Evolutionary conservation across 1,140 invertebrate genomes (phyloP).

Genomic region (Colletes gigas): DNA sequence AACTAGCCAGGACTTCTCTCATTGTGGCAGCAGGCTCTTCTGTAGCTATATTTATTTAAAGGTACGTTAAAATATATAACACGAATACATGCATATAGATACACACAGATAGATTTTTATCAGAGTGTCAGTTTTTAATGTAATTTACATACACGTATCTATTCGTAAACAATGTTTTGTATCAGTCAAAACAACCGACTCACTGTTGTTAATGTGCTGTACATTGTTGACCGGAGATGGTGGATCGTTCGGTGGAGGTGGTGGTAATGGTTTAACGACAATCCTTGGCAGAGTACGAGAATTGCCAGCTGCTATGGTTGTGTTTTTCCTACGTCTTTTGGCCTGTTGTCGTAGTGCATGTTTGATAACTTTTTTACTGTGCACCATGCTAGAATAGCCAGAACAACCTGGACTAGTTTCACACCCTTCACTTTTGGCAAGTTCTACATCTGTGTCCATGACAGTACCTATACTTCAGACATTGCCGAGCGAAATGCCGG

Average conservation of each 20-base stretch:
- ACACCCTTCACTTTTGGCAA: constrained; percentile 71
- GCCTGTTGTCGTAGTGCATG: constrained; percentile 89
- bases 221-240: constrained; percentile 70
- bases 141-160: background rate
- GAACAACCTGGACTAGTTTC: constrained; percentile 74
- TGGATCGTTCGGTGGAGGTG: constrained; percentile 79
- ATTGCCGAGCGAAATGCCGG: constrained; percentile 43
- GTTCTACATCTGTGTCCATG: constrained; percentile 65
- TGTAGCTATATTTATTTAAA: constrained; percentile 58
- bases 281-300: constrained; percentile 85
- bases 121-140: constrained; percentile 15
- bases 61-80: background rate
- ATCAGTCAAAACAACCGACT: background rate
- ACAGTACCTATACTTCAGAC: constrained; percentile 57
- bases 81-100: background rate
- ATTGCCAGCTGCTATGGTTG: constrained; percentile 87
- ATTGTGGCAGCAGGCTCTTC: constrained; percentile 85
- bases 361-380: constrained; percentile 85
- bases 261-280: constrained; percentile 86
- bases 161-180: constrained; percentile 7
- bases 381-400: constrained; percentile 77
- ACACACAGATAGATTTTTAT: background rate
- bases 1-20: constrained; percentile 92
- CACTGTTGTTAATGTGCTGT: constrained; percentile 74
- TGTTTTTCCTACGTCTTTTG: constrained; percentile 89